These are phyloP conservation scores for Aphidoletes aphidimyza DNA, from an alignment of 2,888 invertebrate species.

Conservation along the genomic window DNA sequence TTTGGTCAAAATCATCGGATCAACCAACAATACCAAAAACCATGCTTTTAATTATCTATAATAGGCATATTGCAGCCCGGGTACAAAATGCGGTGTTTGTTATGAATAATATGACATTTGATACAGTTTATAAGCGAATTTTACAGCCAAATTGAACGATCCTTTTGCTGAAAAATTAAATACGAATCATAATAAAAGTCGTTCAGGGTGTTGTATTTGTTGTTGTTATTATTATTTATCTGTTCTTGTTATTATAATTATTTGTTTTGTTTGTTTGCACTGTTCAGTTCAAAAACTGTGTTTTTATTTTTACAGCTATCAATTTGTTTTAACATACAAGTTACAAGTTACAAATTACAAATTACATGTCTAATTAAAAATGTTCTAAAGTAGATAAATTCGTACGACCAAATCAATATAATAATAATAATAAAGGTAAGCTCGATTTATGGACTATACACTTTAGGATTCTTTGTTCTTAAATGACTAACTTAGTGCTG, in stretches of 20 bases:
- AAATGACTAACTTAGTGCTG: background rate
- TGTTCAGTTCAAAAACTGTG: conserved; percentile 17
- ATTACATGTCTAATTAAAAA: background rate
- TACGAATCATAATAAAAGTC: no score
- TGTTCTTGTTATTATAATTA: no score
- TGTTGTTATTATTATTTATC: no score
- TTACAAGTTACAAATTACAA: background rate
- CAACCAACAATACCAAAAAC: background rate
- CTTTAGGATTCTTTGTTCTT: conserved; percentile 16
- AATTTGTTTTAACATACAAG: background rate
- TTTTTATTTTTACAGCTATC: background rate
- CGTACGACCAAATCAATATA: background rate
- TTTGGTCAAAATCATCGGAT: background rate
- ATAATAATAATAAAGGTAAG: no score
- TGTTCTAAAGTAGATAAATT: conserved; percentile 2
- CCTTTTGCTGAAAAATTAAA: no score
- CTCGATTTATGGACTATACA: conserved; percentile 10
- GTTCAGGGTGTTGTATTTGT: no score
- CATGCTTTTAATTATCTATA: background rate
- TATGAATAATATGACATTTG: no score
- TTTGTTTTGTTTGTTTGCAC: background rate
- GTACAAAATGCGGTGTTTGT: no score
- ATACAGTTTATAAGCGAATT: no score
- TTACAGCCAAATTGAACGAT: background rate
- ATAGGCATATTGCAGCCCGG: no score